A percentile compares a stretch with the other conserved stretches of the same genome.
Conservation (phyloP, 2,888 invertebrate genomes). For the Ferdinandea cuprea region DNA sequence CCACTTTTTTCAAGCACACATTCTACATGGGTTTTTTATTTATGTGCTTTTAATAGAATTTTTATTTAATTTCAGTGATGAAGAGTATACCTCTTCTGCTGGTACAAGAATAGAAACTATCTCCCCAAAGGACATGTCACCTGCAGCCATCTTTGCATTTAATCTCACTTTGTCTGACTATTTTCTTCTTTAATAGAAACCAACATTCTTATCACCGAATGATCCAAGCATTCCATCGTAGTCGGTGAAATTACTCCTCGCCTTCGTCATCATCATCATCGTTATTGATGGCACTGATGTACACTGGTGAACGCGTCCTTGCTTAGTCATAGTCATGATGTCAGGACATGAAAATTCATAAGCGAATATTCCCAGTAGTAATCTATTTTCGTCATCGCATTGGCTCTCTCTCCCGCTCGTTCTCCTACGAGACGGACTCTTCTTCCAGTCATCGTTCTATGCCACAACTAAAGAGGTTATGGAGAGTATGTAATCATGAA, state of each 20-base stretch:
- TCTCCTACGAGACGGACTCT: constrained; percentile 3
- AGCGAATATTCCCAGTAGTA: constrained; percentile 67
- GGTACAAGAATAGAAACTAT: constrained; percentile 25
- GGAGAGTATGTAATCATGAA: constrained; percentile 43
- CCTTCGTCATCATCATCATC: constrained; percentile 24
- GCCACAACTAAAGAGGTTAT: constrained; percentile 38
- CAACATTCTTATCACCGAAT: constrained; percentile 10
- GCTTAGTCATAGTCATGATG: constrained; percentile 66
- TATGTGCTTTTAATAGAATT: not conserved
- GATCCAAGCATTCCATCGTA: constrained; percentile 33
- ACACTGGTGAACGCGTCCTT: constrained; percentile 29
- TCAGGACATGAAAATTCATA: constrained; percentile 73
- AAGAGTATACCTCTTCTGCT: not conserved
- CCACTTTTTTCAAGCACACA: constrained; percentile 1
- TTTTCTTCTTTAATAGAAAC: not conserved
- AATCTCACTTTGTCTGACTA: constrained; percentile 37
- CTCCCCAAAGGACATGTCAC: constrained; percentile 21
- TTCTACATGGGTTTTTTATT: constrained; percentile 16
- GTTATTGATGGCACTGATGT: not conserved
- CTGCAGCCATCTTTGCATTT: constrained; percentile 16
- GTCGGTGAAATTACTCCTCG: constrained; percentile 25
- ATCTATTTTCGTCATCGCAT: constrained; percentile 61
- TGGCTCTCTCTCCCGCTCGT: not conserved
- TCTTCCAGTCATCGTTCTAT: constrained; percentile 24
- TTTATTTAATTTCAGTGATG: constrained; percentile 28